A percentile compares a stretch with the other conserved stretches of the same genome.
Conservation (phyloP, 2,888 invertebrate species). For the Pristionchus fissidentatus region DNA sequence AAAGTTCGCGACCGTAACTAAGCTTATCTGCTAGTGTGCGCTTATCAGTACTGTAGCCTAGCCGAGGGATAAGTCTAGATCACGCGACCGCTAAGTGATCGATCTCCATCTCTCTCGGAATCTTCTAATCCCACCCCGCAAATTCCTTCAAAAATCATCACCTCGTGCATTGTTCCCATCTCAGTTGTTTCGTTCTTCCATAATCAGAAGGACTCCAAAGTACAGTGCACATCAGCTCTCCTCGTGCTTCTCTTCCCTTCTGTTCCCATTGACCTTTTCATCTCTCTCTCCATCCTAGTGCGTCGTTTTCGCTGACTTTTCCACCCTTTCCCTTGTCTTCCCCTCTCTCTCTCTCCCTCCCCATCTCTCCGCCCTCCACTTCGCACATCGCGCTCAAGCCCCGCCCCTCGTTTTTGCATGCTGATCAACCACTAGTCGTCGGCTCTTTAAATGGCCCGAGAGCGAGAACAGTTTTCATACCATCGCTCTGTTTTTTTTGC, state of each 20-base stretch:
- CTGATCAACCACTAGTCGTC: background rate
- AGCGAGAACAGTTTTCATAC: background rate
- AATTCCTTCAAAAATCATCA: background rate
- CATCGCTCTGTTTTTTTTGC: background rate
- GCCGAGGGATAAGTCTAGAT: background rate
- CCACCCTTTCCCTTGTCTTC: background rate
- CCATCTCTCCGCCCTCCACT: background rate
- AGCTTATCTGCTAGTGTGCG: no score
- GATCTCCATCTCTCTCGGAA: background rate
- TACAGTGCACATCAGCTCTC: background rate
- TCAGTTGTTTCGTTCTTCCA: no score
- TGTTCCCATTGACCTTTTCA: slow-evolving; percentile 27
- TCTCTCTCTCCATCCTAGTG: background rate
- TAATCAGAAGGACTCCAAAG: no score
- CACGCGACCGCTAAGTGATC: background rate
- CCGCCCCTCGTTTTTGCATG: slow-evolving; percentile 37
- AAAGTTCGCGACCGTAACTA: no score
- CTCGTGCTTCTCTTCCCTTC: background rate
- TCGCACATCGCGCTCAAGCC: slow-evolving; percentile 3
- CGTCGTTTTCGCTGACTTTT: no score
- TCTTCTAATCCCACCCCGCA: background rate
- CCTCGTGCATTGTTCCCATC: no score
- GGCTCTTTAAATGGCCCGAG: slow-evolving; percentile 29
- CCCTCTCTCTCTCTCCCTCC: background rate
- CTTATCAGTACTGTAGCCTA: background rate